These are phyloP conservation scores for Phasia obesa DNA, from an alignment of 2,888 invertebrate species.

Conservation along the genomic window DNA sequence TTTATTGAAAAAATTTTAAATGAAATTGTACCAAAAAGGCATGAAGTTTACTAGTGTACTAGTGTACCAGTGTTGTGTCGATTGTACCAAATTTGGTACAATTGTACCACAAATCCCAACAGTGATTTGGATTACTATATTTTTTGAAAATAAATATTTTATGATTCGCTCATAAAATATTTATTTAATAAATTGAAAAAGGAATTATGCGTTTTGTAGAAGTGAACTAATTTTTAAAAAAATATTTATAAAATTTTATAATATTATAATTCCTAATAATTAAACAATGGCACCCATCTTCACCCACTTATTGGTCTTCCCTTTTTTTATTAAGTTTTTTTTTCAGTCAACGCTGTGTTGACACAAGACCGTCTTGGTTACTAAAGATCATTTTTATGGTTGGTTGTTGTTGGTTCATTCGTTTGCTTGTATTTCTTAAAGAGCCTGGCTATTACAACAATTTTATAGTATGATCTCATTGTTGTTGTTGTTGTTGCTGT, in stretches of 20 bases:
- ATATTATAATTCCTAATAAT: background rate
- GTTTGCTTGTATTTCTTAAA: conserved; percentile 22
- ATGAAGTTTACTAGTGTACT: too few species aligned
- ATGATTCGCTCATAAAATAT: too few species aligned
- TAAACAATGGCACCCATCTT: conserved; percentile 1
- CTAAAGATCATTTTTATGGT: conserved; percentile 39
- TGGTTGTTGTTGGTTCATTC: conserved; percentile 8
- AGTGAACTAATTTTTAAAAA: too few species aligned
- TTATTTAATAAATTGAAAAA: too few species aligned
- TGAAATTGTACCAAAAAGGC: too few species aligned
- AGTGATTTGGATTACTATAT: too few species aligned
- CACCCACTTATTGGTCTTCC: conserved; percentile 5
- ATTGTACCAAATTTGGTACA: too few species aligned
- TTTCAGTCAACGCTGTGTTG: conserved; percentile 44
- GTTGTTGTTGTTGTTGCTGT: conserved; percentile 34
- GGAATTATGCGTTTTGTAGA: too few species aligned
- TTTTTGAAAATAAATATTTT: too few species aligned
- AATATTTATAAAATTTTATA: background rate
- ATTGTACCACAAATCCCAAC: too few species aligned
- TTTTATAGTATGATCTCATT: conserved; percentile 26
- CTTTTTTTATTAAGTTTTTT: conserved; percentile 46
- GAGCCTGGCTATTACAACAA: conserved; percentile 58
- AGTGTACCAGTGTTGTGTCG: too few species aligned
- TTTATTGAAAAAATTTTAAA: too few species aligned
- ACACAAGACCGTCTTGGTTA: conserved; percentile 46